A percentile compares a stretch with the other conserved stretches of the same genome.
Conservation (phyloP, 2,113 vertebrate genomes). For the Centropus bengalensis region DNA sequence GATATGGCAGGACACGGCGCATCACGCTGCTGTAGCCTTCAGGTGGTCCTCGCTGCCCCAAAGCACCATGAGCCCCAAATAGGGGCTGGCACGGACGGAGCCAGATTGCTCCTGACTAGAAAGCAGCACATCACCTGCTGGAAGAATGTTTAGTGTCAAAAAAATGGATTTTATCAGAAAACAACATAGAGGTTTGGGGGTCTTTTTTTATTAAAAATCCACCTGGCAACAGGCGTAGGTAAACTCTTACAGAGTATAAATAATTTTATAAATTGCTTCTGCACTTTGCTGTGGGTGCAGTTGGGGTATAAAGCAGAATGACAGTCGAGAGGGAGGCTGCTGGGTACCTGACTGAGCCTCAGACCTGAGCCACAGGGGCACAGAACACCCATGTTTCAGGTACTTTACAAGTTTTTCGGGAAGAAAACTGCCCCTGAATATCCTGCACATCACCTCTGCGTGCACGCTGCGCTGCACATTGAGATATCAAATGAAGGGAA, state of each 20-base stretch:
- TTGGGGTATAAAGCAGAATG: not conserved
- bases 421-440: not conserved
- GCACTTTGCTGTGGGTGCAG: not conserved
- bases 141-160: not conserved
- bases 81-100: accelerated
- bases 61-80: accelerated
- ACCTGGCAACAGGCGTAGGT: not conserved
- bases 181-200: not conserved
- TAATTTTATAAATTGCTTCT: not conserved
- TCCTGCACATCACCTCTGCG: accelerated
- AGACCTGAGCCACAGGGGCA: not conserved
- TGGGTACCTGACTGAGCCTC: accelerated
- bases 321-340: not conserved
- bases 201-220: not conserved
- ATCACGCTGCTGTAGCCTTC: not conserved
- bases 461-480: not conserved
- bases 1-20: not conserved
- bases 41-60: not conserved
- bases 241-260: not conserved
- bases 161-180: not conserved
- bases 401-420: not conserved
- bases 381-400: not conserved
- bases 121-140: not conserved
- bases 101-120: not conserved
- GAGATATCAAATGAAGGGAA: not conserved